Conservation (phyloP, 2,888 invertebrate species). For the Sisyra nigra region DNA sequence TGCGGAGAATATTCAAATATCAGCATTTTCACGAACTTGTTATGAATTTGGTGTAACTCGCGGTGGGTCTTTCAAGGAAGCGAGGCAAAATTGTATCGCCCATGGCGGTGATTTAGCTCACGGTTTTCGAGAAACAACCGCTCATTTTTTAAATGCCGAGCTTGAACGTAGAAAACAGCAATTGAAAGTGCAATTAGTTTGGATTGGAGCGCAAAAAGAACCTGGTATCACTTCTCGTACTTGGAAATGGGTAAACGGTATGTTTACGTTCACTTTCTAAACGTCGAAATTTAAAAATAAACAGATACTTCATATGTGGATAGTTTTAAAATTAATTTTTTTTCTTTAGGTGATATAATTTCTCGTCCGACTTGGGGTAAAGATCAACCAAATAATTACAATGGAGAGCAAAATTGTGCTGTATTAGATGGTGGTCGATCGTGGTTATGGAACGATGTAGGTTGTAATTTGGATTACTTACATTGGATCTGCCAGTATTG, state of each 20-base stretch:
- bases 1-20: conserved; percentile 63
- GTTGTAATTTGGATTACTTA: conserved; percentile 81
- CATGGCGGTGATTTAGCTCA: conserved; percentile 49
- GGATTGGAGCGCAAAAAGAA: conserved; percentile 85
- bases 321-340: background rate
- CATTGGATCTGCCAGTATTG: conserved; percentile 89
- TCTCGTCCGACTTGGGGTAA: conserved; percentile 78
- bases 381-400: conserved; percentile 90
- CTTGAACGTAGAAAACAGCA: conserved; percentile 63
- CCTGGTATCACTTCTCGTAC: conserved; percentile 65
- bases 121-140: conserved; percentile 39
- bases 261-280: conserved; percentile 19
- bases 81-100: conserved; percentile 55
- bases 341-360: conserved; percentile 50
- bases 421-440: conserved; percentile 78
- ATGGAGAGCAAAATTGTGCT: conserved; percentile 90
- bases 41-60: conserved; percentile 74
- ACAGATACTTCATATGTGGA: background rate
- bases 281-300: background rate
- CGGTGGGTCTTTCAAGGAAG: conserved; percentile 71
- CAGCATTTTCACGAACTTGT: conserved; percentile 72
- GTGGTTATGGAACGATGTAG: conserved; percentile 92
- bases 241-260: conserved; percentile 85
- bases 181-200: conserved; percentile 72
- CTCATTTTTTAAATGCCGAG: conserved; percentile 57